Percentiles rank a stretch among this genome's conserved stretches.
These are phyloP conservation scores for Caenorhabditis drosophilae DNA, from an alignment of 2,888 invertebrate species.

Conservation along the genomic window DNA sequence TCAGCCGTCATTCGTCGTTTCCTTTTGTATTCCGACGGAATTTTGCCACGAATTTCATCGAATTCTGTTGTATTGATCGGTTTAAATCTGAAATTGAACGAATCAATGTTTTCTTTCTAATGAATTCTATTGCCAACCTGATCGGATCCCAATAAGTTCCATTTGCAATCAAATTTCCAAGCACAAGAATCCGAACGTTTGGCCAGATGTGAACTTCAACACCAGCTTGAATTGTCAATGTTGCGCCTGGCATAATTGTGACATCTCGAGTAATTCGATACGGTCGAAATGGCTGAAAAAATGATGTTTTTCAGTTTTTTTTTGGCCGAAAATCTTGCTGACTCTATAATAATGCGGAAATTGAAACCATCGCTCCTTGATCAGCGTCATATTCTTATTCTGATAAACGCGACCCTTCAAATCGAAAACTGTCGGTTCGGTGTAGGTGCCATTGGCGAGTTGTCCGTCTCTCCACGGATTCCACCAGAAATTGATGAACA, in stretches of 20 bases:
- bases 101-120: too few species aligned
- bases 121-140: too few species aligned
- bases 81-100: constrained; percentile 62
- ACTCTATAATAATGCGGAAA: constrained; percentile 57
- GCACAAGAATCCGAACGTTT: constrained; percentile 78
- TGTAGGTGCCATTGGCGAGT: constrained; percentile 42
- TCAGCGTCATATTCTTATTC: constrained; percentile 56
- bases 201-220: constrained; percentile 84
- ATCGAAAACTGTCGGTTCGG: constrained; percentile 60
- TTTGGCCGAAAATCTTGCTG: not conserved
- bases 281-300: constrained; percentile 72
- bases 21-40: constrained; percentile 50
- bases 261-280: constrained; percentile 86
- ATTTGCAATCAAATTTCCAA: constrained; percentile 85
- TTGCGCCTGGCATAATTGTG: constrained; percentile 92
- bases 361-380: constrained; percentile 55
- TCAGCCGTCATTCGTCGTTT: constrained; percentile 2
- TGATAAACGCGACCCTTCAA: constrained; percentile 65
- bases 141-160: constrained; percentile 78
- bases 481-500: constrained; percentile 68
- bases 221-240: constrained; percentile 84
- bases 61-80: constrained; percentile 69
- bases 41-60: constrained; percentile 47
- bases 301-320: not conserved
- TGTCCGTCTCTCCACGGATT: constrained; percentile 59